Evolutionary conservation across 2,888 invertebrate species (phyloP).

Genomic region (Scaptomyza flava): DNA sequence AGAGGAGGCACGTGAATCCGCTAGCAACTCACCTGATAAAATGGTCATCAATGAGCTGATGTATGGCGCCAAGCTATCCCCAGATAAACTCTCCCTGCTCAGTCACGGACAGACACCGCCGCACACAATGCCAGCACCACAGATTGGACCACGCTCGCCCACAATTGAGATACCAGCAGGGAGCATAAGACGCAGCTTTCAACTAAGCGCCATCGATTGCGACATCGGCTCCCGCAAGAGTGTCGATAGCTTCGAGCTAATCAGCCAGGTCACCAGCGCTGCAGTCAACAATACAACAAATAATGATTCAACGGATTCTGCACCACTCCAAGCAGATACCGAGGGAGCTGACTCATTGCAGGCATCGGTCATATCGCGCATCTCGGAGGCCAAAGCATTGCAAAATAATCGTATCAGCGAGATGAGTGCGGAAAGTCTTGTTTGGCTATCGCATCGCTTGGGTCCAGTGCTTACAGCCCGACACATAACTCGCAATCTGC

Average conservation of each 20-base stretch:
- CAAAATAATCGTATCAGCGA: conserved; percentile 89
- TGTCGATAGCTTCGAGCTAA: conserved; percentile 84
- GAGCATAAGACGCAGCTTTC: conserved; percentile 83
- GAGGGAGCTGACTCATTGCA: conserved; percentile 80
- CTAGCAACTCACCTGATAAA: conserved; percentile 84
- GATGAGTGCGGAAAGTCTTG: conserved; percentile 93
- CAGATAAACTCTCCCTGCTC: conserved; percentile 79
- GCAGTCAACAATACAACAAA: conserved; percentile 19
- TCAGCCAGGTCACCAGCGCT: conserved; percentile 65
- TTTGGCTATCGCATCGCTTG: conserved; percentile 96
- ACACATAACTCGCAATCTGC: conserved; percentile 94
- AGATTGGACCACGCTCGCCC: conserved; percentile 86
- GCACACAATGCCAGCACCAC: conserved; percentile 47
- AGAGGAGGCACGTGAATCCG: conserved; percentile 85
- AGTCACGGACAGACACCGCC: conserved; percentile 75
- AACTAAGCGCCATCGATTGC: conserved; percentile 87
- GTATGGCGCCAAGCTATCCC: conserved; percentile 83
- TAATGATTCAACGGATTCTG: conserved; percentile 26
- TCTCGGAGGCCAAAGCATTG: conserved; percentile 81
- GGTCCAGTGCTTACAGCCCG: conserved; percentile 97
- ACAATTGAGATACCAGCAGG: conserved; percentile 89
- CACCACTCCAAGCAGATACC: conserved; percentile 17
- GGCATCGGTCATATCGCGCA: conserved; percentile 82
- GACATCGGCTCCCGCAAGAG: conserved; percentile 88
- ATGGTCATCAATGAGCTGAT: conserved; percentile 85